Conservation (phyloP, 2,888 invertebrate genomes). For the Odontomyia ornata region DNA sequence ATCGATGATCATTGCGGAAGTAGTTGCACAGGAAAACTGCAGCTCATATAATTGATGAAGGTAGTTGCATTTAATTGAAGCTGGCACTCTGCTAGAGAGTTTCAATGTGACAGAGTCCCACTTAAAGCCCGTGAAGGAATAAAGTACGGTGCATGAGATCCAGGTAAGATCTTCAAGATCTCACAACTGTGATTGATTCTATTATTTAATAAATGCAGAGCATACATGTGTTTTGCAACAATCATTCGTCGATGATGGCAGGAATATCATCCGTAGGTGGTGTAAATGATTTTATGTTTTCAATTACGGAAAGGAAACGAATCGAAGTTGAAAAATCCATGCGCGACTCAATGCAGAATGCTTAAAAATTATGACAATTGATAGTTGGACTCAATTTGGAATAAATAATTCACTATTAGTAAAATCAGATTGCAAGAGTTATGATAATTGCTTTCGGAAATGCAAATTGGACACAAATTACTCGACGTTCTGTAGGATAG, state of each 20-base stretch:
- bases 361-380: conserved; percentile 18
- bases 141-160: neutral
- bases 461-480: no score
- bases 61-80: neutral
- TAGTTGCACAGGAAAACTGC: neutral
- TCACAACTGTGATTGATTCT: neutral
- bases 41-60: conserved; percentile 4
- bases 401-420: conserved; percentile 19
- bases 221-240: neutral
- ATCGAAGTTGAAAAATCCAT: neutral
- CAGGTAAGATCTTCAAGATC: neutral
- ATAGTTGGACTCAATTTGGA: neutral
- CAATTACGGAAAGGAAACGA: neutral
- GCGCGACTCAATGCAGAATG: neutral
- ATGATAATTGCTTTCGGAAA: neutral
- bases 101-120: neutral
- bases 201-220: conserved; percentile 8
- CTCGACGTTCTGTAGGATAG: no score
- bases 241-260: neutral
- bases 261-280: neutral
- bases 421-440: neutral
- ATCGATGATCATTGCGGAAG: conserved; percentile 33
- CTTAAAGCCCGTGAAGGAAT: neutral
- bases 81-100: neutral
- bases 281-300: neutral